Evolutionary conservation across 2,797 vertebrate genomes (phyloP), one percentile per base, ranked within the genome.

Genomic region (Cheirogaleus major): DNA sequence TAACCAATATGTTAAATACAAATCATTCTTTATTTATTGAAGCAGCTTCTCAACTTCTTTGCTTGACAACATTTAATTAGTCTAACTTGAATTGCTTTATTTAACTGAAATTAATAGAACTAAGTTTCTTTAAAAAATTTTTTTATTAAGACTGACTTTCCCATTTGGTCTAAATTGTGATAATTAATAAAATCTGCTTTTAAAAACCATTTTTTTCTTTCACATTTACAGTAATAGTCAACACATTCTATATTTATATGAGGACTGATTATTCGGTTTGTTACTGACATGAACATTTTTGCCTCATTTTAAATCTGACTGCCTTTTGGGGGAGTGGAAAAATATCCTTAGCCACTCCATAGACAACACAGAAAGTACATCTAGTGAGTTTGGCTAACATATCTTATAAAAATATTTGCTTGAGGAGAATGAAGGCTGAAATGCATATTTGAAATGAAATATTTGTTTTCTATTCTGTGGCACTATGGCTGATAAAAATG

Each of bases 11-110:
- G 82, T 94, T 93, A 97, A 97, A 86, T 91, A 97, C 32, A 96
- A 97, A 91, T 82, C 72, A 95, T 97, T 96, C 78, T 96, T 97
- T 95, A 43, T 75, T 92, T 86, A 72, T 48, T 88, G 41, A 95
- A 94, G 88, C 89, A 95, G 73, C 22, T 93, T 90, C 57, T 59
- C 50, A 72, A 82, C 23, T 55, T 25, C 35, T 82, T 97, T 87
- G 23, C 79, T 80, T 96, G 73, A 93, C 27, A 72, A 78, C 55
- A 83, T 20, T 93, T 96, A 94, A 89, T 95, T 97, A 96, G 27
- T 11, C 43, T 82, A 70, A 90, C 61, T 67, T 61, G 94, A 96
- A 89, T 93, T 93, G 57, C 13, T 91, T 96, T 93, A 84, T 93
- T 93, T 95, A 95, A 85, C 67, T 96, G 50, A 97, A 96, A 95